These are phyloP conservation scores for Jaculus jaculus DNA, from an alignment of 2,113 vertebrate genomes.

Conservation along the genomic window DNA sequence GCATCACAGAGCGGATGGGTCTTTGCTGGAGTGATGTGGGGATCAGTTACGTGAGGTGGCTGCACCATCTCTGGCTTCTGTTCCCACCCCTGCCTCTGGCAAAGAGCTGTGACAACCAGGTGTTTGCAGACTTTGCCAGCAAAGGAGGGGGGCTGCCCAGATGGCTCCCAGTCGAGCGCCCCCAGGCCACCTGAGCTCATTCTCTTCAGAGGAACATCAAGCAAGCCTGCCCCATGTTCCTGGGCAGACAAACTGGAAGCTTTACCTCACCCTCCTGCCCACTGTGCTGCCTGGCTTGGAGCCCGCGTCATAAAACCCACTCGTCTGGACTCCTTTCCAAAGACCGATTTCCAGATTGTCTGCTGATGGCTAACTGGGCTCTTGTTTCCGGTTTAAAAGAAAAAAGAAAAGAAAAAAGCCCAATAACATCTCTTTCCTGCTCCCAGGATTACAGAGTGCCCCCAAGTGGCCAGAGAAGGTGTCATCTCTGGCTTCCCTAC, in stretches of 20 bases:
- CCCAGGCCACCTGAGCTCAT: neutral
- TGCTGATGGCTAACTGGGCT: slow-evolving; percentile 16
- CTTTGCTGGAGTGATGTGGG: neutral
- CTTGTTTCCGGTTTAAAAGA: neutral
- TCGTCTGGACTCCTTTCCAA: neutral
- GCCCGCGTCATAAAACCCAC: slow-evolving; percentile 18
- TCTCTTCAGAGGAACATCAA: neutral
- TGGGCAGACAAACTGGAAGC: neutral
- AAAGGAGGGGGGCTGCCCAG: neutral
- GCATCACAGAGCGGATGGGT: neutral
- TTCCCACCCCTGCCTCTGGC: neutral
- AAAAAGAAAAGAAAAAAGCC: neutral
- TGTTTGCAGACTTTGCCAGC: neutral
- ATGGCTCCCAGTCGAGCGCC: neutral
- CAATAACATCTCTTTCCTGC: neutral
- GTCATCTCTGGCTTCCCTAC: neutral
- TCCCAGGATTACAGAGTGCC: slow-evolving; percentile 65
- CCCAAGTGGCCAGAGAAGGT: slow-evolving; percentile 50
- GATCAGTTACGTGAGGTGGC: too few species aligned
- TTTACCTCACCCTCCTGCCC: neutral
- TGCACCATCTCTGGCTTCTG: neutral
- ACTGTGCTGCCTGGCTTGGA: neutral
- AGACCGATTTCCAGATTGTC: slow-evolving; percentile 41
- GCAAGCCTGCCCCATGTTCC: neutral
- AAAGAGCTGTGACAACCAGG: neutral